Evolutionary conservation across 2,797 vertebrate species (phyloP).

Genomic region (Chelonia mydas): DNA sequence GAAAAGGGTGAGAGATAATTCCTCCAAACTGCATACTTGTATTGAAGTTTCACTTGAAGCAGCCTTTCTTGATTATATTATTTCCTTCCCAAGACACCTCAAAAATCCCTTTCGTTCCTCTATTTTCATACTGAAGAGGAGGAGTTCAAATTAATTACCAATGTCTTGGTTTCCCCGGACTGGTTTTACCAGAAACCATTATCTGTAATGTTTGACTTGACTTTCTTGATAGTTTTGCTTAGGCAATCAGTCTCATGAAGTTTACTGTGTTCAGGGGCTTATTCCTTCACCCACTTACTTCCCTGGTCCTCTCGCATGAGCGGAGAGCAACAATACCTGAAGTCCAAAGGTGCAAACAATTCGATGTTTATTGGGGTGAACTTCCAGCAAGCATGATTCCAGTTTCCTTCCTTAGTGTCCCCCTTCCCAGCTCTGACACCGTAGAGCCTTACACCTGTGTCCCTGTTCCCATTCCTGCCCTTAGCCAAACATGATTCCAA

Average conservation of each 20-base stretch:
- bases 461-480: no score
- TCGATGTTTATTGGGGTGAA: no score
- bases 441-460: no score
- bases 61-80: background rate
- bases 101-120: background rate
- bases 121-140: background rate
- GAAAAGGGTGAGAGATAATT: background rate
- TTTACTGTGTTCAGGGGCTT: fast-evolving
- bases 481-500: no score
- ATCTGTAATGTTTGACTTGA: background rate
- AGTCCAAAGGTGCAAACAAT: no score
- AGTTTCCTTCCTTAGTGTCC: no score
- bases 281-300: no score
- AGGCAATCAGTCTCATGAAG: background rate
- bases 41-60: background rate
- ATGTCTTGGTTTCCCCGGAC: background rate
- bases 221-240: background rate
- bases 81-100: background rate
- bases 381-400: no score
- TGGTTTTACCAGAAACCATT: background rate
- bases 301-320: no score
- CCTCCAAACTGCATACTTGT: background rate
- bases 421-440: no score
- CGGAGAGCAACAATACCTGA: no score
- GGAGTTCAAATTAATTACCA: background rate